Evolutionary conservation across 2,113 vertebrate genomes (phyloP).

Genomic region (Anguilla rostrata): DNA sequence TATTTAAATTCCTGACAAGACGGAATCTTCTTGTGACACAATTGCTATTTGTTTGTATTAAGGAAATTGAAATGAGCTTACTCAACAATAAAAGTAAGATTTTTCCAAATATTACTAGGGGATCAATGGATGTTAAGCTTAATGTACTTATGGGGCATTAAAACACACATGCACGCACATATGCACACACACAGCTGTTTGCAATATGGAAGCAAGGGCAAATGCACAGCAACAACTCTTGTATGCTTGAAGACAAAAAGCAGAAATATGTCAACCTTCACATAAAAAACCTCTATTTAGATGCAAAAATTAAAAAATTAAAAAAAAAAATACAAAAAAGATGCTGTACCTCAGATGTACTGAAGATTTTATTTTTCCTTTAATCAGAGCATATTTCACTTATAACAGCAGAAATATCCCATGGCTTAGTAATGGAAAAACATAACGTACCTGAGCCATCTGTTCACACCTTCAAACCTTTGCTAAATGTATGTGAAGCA

Average conservation of each 20-base stretch:
- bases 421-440: constrained; percentile 17
- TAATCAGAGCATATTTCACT: not conserved
- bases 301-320: no score
- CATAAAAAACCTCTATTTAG: not conserved
- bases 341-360: no score
- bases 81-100: no score
- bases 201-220: not conserved
- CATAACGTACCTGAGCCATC: constrained; percentile 28
- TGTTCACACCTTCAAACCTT: constrained; percentile 48
- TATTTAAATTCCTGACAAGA: no score
- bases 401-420: not conserved
- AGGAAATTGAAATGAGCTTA: no score
- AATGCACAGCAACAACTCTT: not conserved
- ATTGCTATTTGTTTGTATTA: no score
- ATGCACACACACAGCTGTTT: not conserved
- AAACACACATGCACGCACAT: not conserved
- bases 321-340: no score
- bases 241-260: not conserved
- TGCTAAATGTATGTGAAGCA: constrained; percentile 47
- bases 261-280: not conserved
- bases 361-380: no score
- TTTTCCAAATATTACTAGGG: no score
- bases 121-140: no score
- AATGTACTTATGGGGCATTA: no score
- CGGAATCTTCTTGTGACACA: no score